Percentiles rank a stretch among this genome's conserved stretches.
phyloP scores from a whole-genome alignment of 53 echinoderm and acorn worm species.

The Luidia sarsii region DNA sequence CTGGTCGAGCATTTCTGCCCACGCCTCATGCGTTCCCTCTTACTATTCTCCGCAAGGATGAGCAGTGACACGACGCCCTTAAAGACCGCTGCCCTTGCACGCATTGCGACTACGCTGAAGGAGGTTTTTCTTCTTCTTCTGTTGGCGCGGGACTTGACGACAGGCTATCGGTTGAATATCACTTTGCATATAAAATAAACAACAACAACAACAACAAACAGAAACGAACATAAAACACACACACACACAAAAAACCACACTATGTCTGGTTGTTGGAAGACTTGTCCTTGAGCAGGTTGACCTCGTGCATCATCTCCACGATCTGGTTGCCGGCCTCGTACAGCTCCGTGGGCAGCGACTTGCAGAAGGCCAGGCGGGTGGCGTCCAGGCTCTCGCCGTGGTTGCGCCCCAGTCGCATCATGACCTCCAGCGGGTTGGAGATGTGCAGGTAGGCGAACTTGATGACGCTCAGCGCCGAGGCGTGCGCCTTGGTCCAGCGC shows the following conservation, averaged over 20 bases:
- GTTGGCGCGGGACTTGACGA: no score
- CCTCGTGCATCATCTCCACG: slow-evolving; percentile 79
- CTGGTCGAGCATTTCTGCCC: no score
- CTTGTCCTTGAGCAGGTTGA: slow-evolving; percentile 60
- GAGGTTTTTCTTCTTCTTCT: no score
- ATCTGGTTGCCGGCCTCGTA: slow-evolving; percentile 80
- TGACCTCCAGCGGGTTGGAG: slow-evolving; percentile 93
- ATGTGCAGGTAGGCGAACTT: slow-evolving; percentile 96
- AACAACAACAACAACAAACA: not conserved
- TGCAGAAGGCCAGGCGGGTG: slow-evolving; percentile 73
- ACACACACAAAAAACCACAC: slow-evolving; percentile 2
- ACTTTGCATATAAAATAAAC: not conserved
- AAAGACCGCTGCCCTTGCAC: not conserved
- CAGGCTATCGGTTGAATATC: not conserved
- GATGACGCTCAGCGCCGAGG: slow-evolving; percentile 66
- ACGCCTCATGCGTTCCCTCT: no score
- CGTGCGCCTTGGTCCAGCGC: slow-evolving; percentile 84
- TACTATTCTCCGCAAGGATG: no score
- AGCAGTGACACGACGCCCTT: no score
- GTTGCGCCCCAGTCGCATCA: slow-evolving; percentile 90
- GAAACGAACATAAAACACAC: no score
- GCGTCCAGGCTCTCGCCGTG: slow-evolving; percentile 80
- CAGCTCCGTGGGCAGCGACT: slow-evolving; percentile 77
- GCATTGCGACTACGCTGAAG: not conserved
- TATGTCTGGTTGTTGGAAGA: slow-evolving; percentile 47